These are phyloP conservation scores for Macrostomum lignano DNA, from an alignment of 1,140 invertebrate genomes.

Conservation along the genomic window DNA sequence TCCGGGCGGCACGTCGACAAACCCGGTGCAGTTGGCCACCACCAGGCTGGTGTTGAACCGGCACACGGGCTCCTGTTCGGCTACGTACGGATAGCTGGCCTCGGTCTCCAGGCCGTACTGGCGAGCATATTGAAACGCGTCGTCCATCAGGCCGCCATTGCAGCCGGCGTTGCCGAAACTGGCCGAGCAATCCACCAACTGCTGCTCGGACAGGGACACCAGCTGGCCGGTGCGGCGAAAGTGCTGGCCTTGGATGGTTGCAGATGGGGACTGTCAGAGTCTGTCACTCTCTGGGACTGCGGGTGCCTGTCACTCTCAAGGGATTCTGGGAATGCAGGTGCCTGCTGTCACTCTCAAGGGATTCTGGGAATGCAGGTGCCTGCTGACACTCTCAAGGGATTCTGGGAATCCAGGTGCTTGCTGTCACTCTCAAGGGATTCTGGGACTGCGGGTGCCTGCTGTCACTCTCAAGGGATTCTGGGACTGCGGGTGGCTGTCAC, in stretches of 20 bases:
- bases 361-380: too few relatives aligned
- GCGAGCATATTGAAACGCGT: neutral
- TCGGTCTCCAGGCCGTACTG: slow-evolving; percentile 30
- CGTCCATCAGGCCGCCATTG: slow-evolving; percentile 4
- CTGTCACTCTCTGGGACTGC: too few relatives aligned
- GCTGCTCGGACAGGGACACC: slow-evolving; percentile 69
- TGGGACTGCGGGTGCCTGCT: too few relatives aligned
- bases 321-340: too few relatives aligned
- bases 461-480: too few relatives aligned
- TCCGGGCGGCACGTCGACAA: slow-evolving; percentile 11
- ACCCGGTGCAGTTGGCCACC: slow-evolving; percentile 12
- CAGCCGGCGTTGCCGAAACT: slow-evolving; percentile 10
- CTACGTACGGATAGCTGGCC: slow-evolving; percentile 1
- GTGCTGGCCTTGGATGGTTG: slow-evolving; percentile 70
- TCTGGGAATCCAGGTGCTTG: too few relatives aligned
- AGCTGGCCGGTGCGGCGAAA: slow-evolving; percentile 47
- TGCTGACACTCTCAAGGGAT: too few relatives aligned
- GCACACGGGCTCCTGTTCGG: slow-evolving; percentile 22
- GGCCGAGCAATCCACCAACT: slow-evolving; percentile 53
- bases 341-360: too few relatives aligned
- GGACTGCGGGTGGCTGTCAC: too few relatives aligned
- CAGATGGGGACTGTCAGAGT: slow-evolving; percentile 54
- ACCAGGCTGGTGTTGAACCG: slow-evolving; percentile 16
- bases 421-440: too few relatives aligned
- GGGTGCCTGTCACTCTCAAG: too few relatives aligned